These are phyloP conservation scores for Apamea epomidion DNA, from an alignment of 2,888 invertebrate species.

Conservation along the genomic window DNA sequence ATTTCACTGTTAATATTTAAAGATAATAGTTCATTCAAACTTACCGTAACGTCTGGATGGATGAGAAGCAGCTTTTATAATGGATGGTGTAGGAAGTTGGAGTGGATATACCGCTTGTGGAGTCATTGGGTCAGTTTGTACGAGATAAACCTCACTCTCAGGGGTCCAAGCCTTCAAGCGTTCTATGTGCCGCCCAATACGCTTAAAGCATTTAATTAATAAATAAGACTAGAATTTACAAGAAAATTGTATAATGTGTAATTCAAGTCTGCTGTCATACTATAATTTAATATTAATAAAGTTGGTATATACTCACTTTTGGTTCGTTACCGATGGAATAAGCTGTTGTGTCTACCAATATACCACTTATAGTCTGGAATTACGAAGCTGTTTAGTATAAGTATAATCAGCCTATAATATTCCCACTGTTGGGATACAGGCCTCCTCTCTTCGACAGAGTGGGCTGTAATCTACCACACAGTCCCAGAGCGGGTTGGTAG, in stretches of 20 bases:
- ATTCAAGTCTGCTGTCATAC: not conserved
- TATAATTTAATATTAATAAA: not conserved
- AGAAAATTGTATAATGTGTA: not conserved
- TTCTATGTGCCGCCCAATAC: slow-evolving; percentile 54
- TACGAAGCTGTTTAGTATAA: slow-evolving; percentile 2
- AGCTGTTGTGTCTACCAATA: slow-evolving; percentile 60
- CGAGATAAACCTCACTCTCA: slow-evolving; percentile 1
- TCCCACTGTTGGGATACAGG: not conserved
- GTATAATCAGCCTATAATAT: not conserved
- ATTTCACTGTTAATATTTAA: not conserved
- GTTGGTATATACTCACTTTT: slow-evolving; percentile 43
- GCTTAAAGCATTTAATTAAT: slow-evolving; percentile 24
- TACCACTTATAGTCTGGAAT: slow-evolving; percentile 77
- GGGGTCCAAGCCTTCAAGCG: not conserved
- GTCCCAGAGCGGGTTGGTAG: not conserved
- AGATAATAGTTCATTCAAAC: not conserved
- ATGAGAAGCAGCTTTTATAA: slow-evolving; percentile 3
- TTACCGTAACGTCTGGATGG: slow-evolving; percentile 38
- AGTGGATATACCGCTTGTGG: slow-evolving; percentile 2
- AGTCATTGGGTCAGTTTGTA: slow-evolving; percentile 24
- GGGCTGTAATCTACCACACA: not conserved
- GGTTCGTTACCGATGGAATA: slow-evolving; percentile 9
- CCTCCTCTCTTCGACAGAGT: not conserved
- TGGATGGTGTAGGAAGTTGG: slow-evolving; percentile 15
- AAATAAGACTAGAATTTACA: not conserved